Evolutionary conservation across 2,888 invertebrate species (phyloP).

Genomic region (Lamellibrachia satsuma): DNA sequence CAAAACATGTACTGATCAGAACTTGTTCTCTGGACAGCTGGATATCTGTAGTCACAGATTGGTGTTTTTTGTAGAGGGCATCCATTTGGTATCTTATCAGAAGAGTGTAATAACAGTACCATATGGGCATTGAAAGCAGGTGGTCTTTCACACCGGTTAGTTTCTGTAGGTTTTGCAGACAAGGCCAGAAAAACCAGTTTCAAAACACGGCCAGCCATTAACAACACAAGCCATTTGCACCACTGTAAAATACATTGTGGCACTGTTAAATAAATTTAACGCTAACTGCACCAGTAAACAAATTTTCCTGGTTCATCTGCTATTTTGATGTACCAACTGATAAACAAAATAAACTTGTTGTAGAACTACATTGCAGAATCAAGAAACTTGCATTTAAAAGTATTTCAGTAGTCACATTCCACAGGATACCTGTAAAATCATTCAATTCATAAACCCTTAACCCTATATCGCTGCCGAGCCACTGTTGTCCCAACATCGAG

Average conservation of each 20-base stretch:
- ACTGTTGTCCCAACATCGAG: background rate
- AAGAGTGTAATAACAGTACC: background rate
- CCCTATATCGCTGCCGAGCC: background rate
- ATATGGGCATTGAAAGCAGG: background rate
- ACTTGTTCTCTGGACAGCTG: background rate
- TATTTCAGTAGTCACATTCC: background rate
- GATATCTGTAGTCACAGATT: background rate
- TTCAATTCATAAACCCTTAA: background rate
- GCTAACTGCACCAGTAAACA: background rate
- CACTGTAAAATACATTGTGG: background rate
- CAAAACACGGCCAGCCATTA: background rate
- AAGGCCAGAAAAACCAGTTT: background rate
- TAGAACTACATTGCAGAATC: background rate
- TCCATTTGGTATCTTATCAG: background rate
- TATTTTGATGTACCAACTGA: background rate
- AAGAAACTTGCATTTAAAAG: background rate
- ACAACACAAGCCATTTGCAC: background rate
- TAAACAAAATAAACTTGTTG: background rate
- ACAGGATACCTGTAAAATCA: background rate
- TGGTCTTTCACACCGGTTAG: background rate
- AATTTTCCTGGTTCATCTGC: background rate
- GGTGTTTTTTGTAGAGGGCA: background rate
- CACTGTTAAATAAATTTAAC: background rate
- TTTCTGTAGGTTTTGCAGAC: background rate
- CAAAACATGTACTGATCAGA: background rate